Conservation (phyloP, 2,888 invertebrate species). For the Sinopyrophorus schimmeli region DNA sequence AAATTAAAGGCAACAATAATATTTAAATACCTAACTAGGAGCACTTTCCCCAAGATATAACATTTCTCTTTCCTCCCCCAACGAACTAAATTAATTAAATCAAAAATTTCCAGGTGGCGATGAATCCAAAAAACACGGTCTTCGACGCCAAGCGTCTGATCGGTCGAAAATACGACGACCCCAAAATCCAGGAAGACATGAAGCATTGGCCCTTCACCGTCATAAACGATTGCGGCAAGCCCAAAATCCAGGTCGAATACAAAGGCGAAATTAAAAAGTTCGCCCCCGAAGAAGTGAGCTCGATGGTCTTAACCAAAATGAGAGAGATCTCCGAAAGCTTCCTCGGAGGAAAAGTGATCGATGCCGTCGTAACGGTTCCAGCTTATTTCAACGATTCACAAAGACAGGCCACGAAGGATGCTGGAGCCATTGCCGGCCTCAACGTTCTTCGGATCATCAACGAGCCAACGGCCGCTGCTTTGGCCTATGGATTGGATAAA, state of each 20-base stretch:
- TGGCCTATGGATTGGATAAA: constrained; percentile 83
- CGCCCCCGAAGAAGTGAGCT: constrained; percentile 82
- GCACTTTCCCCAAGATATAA: too few relatives aligned
- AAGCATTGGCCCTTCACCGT: constrained; percentile 84
- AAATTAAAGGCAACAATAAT: too few relatives aligned
- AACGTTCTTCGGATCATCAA: constrained; percentile 89
- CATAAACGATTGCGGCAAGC: constrained; percentile 68
- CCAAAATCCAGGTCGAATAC: constrained; percentile 74
- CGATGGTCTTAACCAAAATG: constrained; percentile 86
- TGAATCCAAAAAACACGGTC: constrained; percentile 80
- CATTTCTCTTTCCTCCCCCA: too few relatives aligned
- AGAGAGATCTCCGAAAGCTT: constrained; percentile 77
- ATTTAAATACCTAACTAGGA: too few relatives aligned
- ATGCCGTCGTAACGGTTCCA: constrained; percentile 83
- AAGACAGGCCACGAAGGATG: constrained; percentile 87
- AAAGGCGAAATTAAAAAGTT: constrained; percentile 76
- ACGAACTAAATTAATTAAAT: too few relatives aligned
- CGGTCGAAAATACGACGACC: constrained; percentile 78
- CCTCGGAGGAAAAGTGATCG: constrained; percentile 70
- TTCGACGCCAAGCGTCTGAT: constrained; percentile 85
- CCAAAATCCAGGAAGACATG: constrained; percentile 76
- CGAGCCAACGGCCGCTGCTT: constrained; percentile 86
- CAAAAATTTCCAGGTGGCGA: constrained; percentile 73
- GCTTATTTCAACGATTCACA: constrained; percentile 84
- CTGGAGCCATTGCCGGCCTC: constrained; percentile 80